These are phyloP conservation scores for Ligdia adustata DNA, from an alignment of 2,888 invertebrate genomes.

Conservation along the genomic window DNA sequence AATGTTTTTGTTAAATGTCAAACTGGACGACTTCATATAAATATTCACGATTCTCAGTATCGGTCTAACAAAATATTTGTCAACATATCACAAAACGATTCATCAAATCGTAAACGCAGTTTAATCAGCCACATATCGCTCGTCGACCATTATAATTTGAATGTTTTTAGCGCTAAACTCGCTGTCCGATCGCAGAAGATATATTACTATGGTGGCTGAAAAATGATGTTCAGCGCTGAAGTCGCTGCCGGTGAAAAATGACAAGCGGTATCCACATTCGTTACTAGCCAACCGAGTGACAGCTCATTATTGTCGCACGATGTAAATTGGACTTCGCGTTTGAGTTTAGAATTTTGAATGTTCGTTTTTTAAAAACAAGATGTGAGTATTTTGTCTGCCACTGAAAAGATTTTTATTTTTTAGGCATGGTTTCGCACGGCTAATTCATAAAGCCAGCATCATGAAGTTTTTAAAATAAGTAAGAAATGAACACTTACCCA, in stretches of 20 bases:
- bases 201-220: no score
- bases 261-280: slow-evolving; percentile 43
- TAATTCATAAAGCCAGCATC: no score
- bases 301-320: slow-evolving; percentile 47
- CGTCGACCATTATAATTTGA: slow-evolving; percentile 11
- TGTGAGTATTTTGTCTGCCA: no score
- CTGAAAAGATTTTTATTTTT: no score
- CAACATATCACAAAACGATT: slow-evolving; percentile 14
- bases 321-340: slow-evolving; percentile 33
- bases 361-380: slow-evolving; percentile 4
- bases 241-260: slow-evolving; percentile 45
- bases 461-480: no score
- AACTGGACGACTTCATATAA: no score
- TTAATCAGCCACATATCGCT: slow-evolving; percentile 31
- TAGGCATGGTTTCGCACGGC: no score
- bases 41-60: no score
- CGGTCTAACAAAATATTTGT: slow-evolving; percentile 11
- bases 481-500: no score
- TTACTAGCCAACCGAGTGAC: slow-evolving; percentile 49
- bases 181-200: no score
- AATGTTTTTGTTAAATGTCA: no score
- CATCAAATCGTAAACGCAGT: slow-evolving; percentile 18
- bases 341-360: slow-evolving; percentile 30
- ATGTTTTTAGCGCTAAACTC: not conserved
- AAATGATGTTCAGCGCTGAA: slow-evolving; percentile 37